Evolutionary conservation across 2,113 vertebrate genomes (phyloP).

Genomic region (Anser brachyrhynchus): DNA sequence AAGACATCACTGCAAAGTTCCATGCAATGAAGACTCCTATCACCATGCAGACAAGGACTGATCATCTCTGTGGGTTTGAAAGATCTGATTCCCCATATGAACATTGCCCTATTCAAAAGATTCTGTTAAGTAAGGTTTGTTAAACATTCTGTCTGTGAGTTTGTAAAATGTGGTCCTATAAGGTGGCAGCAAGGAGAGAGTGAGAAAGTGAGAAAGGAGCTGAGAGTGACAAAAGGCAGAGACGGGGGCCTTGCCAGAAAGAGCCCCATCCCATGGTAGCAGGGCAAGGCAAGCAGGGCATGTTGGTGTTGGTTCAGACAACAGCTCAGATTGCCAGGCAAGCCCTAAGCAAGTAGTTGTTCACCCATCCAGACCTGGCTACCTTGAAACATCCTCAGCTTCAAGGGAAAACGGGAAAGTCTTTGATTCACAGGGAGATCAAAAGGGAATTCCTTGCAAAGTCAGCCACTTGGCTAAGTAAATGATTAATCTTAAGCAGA

Average conservation of each 20-base stretch:
- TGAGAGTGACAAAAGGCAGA: background rate
- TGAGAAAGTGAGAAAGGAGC: background rate
- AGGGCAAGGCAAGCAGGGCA: background rate
- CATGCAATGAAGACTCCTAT: background rate
- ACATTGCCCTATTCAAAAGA: background rate
- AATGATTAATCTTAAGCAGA: background rate
- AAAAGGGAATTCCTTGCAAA: background rate
- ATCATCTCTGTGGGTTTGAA: background rate
- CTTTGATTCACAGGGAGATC: background rate
- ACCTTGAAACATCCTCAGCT: background rate
- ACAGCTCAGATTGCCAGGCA: background rate
- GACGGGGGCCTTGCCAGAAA: background rate
- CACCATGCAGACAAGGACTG: too few species aligned
- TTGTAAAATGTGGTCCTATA: background rate
- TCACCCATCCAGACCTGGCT: background rate
- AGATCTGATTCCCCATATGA: background rate
- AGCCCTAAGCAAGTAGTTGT: background rate
- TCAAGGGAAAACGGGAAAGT: background rate
- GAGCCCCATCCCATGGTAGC: background rate
- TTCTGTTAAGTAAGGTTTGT: background rate
- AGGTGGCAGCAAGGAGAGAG: background rate
- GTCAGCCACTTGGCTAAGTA: background rate
- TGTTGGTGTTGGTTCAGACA: background rate
- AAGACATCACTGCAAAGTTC: background rate
- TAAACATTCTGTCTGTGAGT: background rate